These are phyloP conservation scores for Drosophila tropicalis DNA, from an alignment of 1,140 invertebrate genomes.

Conservation along the genomic window DNA sequence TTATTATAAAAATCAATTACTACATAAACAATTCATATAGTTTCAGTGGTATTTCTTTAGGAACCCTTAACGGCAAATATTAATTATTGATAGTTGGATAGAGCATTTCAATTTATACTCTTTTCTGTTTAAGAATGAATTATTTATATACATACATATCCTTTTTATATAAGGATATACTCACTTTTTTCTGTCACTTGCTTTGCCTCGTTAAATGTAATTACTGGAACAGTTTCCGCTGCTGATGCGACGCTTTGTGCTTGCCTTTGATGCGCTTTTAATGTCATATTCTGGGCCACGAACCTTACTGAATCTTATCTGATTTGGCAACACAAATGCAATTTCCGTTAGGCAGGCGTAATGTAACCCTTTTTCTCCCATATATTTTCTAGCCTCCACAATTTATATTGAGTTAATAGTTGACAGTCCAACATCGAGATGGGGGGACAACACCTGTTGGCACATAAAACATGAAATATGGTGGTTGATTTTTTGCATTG, in stretches of 20 bases:
- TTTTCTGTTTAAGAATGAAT: background rate
- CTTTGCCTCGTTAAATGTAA: constrained; percentile 53
- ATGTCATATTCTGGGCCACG: constrained; percentile 67
- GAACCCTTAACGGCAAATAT: too few species aligned
- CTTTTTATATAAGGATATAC: background rate
- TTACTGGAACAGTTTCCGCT: constrained; percentile 73
- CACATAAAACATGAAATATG: constrained; percentile 24
- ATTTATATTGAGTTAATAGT: constrained; percentile 79
- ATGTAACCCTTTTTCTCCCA: constrained; percentile 40
- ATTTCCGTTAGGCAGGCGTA: constrained; percentile 59
- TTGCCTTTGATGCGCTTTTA: constrained; percentile 69
- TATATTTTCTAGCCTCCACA: constrained; percentile 42
- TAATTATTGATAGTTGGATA: background rate
- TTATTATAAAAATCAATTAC: too few species aligned
- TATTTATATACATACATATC: background rate
- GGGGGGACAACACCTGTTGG: constrained; percentile 54
- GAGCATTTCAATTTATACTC: background rate
- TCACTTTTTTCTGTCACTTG: constrained; percentile 1
- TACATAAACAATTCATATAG: too few species aligned
- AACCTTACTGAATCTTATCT: constrained; percentile 58
- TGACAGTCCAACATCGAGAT: constrained; percentile 50
- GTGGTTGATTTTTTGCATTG: constrained; percentile 58
- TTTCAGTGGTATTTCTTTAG: too few species aligned
- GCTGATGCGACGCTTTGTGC: constrained; percentile 27
- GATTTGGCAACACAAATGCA: constrained; percentile 78